Conservation (phyloP, 2,888 invertebrate genomes). For the Ypsolopha scabrella region DNA sequence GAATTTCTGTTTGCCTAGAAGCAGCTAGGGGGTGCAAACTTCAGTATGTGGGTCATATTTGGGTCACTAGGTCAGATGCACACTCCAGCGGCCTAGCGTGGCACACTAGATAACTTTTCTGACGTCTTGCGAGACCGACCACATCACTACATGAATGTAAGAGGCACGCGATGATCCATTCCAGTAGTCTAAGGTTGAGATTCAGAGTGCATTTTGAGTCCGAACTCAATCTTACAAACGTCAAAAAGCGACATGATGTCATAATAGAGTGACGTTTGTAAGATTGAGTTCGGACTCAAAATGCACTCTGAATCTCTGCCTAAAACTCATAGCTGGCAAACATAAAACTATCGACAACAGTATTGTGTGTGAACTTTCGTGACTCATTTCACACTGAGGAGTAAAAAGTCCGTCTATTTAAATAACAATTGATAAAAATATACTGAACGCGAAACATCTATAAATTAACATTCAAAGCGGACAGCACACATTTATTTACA, state of each 20-base stretch:
- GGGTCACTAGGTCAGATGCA: slow-evolving; percentile 9
- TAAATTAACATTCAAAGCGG: not conserved
- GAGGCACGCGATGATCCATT: not conserved
- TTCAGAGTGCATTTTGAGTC: no score
- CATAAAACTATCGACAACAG: not conserved
- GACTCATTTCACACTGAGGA: not conserved
- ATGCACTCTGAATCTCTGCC: no score
- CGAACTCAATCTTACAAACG: no score
- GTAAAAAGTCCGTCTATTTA: not conserved
- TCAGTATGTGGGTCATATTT: slow-evolving; percentile 7
- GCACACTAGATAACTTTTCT: not conserved
- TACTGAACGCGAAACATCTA: not conserved
- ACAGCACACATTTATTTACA: not conserved
- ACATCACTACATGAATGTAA: not conserved
- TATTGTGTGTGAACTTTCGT: not conserved
- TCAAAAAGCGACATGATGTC: no score
- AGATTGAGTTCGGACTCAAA: no score
- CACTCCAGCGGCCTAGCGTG: slow-evolving; percentile 1
- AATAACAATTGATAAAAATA: slow-evolving; percentile 1
- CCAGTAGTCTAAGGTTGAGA: no score
- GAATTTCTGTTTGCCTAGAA: not conserved
- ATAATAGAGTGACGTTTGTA: no score
- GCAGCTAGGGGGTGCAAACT: not conserved
- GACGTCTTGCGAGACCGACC: not conserved
- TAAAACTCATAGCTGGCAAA: not conserved